These are phyloP conservation scores for Rhea pennata DNA, from an alignment of 2,113 vertebrate genomes.

Conservation along the genomic window DNA sequence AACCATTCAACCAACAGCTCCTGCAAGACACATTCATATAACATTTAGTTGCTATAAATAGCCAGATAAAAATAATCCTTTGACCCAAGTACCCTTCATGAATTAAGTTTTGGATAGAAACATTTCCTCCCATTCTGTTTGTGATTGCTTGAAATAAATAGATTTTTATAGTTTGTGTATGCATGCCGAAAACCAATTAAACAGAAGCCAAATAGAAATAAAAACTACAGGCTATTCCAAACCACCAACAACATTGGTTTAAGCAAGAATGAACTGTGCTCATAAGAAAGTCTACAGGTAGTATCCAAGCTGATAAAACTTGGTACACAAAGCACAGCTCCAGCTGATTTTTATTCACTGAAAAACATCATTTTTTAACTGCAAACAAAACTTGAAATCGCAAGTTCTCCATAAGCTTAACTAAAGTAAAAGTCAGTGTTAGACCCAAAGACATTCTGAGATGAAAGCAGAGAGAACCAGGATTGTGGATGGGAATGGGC, in stretches of 20 bases:
- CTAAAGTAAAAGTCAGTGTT: neutral
- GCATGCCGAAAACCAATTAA: slow-evolving; percentile 14
- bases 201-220: slow-evolving; percentile 25
- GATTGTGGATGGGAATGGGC: neutral
- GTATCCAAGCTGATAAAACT: neutral
- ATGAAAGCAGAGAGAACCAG: neutral
- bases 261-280: neutral
- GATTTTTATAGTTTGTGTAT: neutral
- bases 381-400: neutral
- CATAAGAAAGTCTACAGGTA: neutral
- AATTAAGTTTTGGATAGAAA: slow-evolving; percentile 5
- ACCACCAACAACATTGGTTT: neutral
- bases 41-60: neutral
- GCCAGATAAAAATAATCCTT: slow-evolving; percentile 28
- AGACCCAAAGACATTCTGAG: neutral
- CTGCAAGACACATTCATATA: neutral
- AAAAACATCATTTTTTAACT: neutral
- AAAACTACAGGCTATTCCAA: slow-evolving; percentile 3
- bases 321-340: neutral
- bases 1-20: neutral
- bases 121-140: slow-evolving; percentile 21
- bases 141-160: slow-evolving; percentile 21
- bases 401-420: neutral
- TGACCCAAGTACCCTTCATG: neutral
- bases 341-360: neutral